phyloP scores from a whole-genome alignment of 2,113 vertebrate genomes.

The Eubucco bourcierii region DNA sequence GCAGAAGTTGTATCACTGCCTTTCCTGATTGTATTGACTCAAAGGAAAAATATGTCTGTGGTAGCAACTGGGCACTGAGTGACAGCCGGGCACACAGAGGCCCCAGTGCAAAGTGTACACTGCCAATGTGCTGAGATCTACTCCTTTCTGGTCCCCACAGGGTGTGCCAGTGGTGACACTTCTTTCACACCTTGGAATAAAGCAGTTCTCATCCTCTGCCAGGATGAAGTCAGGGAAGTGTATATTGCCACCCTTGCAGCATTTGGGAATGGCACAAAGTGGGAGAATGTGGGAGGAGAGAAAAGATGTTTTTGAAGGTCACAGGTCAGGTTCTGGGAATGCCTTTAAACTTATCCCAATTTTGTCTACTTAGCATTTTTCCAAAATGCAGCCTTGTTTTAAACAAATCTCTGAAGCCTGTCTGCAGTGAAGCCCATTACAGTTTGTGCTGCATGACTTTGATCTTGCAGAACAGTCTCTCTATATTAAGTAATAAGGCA shows the following conservation, averaged over 20 bases:
- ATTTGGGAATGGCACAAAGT: not conserved
- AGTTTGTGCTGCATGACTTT: constrained; percentile 43
- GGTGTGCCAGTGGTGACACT: fast-evolving
- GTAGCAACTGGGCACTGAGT: fast-evolving
- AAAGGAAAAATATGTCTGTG: not conserved
- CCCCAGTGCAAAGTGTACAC: fast-evolving
- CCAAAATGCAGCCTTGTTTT: constrained; percentile 7
- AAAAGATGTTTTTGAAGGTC: not conserved
- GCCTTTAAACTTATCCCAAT: constrained; percentile 6
- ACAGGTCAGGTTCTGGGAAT: not conserved
- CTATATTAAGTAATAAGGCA: constrained; percentile 68
- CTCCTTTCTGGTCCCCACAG: fast-evolving
- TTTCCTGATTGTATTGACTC: not conserved
- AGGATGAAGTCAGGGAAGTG: fast-evolving
- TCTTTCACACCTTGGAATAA: fast-evolving
- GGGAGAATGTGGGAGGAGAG: not conserved
- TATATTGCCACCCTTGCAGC: not conserved
- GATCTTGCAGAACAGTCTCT: constrained; percentile 54
- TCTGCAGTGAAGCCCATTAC: constrained; percentile 22
- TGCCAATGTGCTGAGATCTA: not conserved
- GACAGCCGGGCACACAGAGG: fast-evolving
- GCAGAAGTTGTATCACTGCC: not conserved
- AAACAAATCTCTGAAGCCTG: constrained; percentile 21
- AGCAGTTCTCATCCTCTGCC: not conserved
- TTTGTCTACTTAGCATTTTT: constrained; percentile 52